Evolutionary conservation across 1,140 invertebrate species (phyloP).

Genomic region (Choristoneura fumiferana): DNA sequence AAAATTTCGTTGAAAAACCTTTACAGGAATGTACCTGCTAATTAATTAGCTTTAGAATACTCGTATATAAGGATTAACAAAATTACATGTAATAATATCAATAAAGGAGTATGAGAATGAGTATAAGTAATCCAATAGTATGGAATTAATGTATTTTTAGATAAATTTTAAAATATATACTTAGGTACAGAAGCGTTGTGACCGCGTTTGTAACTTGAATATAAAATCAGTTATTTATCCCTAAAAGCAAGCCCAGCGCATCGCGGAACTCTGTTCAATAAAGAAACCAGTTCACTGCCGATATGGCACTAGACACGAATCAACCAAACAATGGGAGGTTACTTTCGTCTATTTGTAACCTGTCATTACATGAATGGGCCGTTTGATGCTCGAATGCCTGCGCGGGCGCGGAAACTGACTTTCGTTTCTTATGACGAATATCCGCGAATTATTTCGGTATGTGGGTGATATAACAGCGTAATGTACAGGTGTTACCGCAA

Average conservation of each 20-base stretch:
- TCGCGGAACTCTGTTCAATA: not conserved
- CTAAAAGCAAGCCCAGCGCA: not conserved
- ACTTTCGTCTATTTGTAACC: slow-evolving; percentile 69
- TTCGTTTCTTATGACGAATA: slow-evolving; percentile 40
- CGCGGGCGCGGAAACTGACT: slow-evolving; percentile 31
- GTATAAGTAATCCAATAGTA: too few species aligned
- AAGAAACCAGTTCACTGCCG: slow-evolving; percentile 16
- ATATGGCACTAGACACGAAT: slow-evolving; percentile 26
- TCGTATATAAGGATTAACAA: too few species aligned
- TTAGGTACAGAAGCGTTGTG: too few species aligned
- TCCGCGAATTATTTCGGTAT: slow-evolving; percentile 16
- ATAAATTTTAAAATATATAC: too few species aligned
- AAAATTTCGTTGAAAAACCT: too few species aligned
- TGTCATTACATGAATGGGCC: slow-evolving; percentile 56
- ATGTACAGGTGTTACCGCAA: not conserved
- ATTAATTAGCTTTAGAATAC: too few species aligned
- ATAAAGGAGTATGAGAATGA: too few species aligned
- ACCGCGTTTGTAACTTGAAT: too few species aligned
- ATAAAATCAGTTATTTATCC: not conserved
- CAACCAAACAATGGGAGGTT: slow-evolving; percentile 46
- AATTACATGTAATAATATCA: too few species aligned
- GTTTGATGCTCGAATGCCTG: slow-evolving; percentile 57
- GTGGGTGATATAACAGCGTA: not conserved
- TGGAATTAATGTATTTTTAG: too few species aligned
- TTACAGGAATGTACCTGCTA: too few species aligned